phyloP scores from a whole-genome alignment of 2,888 invertebrate genomes.

The Aporophyla lueneburgensis region DNA sequence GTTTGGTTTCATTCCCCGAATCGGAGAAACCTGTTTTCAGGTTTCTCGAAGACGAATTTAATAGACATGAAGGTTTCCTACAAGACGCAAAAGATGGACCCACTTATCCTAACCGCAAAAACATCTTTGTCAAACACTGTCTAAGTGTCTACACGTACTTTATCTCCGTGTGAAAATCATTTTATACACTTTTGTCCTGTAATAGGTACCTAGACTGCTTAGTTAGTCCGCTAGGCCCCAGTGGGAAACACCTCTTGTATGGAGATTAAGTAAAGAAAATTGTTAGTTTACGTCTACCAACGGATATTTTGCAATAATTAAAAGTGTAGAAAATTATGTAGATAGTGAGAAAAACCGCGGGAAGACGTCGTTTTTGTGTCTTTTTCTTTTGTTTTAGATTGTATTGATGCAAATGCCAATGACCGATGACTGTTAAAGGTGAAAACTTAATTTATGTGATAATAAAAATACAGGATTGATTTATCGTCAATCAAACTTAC shows the following conservation, averaged over 20 bases:
- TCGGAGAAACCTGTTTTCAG: no score
- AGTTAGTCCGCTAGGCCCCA: constrained; percentile 38
- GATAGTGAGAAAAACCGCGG: constrained; percentile 40
- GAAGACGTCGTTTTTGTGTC: constrained; percentile 21
- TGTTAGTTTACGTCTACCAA: constrained; percentile 54
- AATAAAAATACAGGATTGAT: constrained; percentile 5
- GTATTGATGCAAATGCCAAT: constrained; percentile 27
- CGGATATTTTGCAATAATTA: constrained; percentile 69
- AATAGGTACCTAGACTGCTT: constrained; percentile 30
- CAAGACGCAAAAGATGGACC: neutral
- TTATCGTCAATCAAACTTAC: neutral
- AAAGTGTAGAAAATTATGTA: constrained; percentile 56
- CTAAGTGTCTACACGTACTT: constrained; percentile 65
- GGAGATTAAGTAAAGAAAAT: constrained; percentile 66
- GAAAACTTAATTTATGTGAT: neutral
- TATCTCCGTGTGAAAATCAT: constrained; percentile 74
- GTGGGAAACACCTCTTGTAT: constrained; percentile 67
- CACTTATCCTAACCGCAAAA: constrained; percentile 27
- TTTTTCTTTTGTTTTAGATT: constrained; percentile 11
- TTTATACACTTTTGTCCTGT: constrained; percentile 63
- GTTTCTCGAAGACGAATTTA: no score
- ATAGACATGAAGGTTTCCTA: neutral
- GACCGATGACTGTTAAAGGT: constrained; percentile 3
- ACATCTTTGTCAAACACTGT: constrained; percentile 53
- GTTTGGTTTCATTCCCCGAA: neutral